phyloP scores from a whole-genome alignment of 2,888 invertebrate genomes.

The Acanthopleura granulata region DNA sequence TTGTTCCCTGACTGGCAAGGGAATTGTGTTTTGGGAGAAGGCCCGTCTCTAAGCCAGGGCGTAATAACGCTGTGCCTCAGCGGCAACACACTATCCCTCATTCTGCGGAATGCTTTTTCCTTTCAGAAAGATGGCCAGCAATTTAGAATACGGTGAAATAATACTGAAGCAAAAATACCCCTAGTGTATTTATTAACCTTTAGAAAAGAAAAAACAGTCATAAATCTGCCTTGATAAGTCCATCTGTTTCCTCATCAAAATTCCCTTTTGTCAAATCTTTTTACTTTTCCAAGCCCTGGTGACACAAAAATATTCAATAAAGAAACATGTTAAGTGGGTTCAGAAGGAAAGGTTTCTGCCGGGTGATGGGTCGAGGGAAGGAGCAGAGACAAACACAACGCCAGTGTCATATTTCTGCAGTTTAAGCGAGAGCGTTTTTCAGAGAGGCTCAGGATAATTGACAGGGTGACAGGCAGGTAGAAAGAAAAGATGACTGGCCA shows the following conservation, averaged over 20 bases:
- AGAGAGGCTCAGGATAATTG: conserved; percentile 3
- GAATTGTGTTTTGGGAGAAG: too few relatives aligned
- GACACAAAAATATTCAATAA: conserved; percentile 20
- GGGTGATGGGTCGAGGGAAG: neutral
- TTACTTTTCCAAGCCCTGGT: neutral
- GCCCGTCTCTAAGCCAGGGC: too few relatives aligned
- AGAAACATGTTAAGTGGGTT: conserved; percentile 12
- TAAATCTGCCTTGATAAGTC: neutral
- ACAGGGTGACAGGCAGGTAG: conserved; percentile 15
- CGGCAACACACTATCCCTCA: too few relatives aligned
- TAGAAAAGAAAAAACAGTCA: too few relatives aligned
- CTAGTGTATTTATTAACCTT: too few relatives aligned
- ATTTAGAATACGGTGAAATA: too few relatives aligned
- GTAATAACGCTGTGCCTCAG: too few relatives aligned
- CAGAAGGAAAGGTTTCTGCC: neutral
- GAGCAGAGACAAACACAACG: conserved; percentile 13
- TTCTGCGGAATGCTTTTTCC: too few relatives aligned
- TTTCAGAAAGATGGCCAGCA: too few relatives aligned
- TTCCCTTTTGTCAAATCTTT: conserved; percentile 11
- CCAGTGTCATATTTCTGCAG: conserved; percentile 12
- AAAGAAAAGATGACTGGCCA: conserved; percentile 6
- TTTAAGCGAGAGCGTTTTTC: neutral
- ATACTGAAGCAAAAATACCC: too few relatives aligned
- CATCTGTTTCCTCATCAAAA: conserved; percentile 3
- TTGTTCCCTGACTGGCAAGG: too few relatives aligned